Evolutionary conservation across 2,888 invertebrate genomes (phyloP).

Genomic region (Miltochrista miniata): DNA sequence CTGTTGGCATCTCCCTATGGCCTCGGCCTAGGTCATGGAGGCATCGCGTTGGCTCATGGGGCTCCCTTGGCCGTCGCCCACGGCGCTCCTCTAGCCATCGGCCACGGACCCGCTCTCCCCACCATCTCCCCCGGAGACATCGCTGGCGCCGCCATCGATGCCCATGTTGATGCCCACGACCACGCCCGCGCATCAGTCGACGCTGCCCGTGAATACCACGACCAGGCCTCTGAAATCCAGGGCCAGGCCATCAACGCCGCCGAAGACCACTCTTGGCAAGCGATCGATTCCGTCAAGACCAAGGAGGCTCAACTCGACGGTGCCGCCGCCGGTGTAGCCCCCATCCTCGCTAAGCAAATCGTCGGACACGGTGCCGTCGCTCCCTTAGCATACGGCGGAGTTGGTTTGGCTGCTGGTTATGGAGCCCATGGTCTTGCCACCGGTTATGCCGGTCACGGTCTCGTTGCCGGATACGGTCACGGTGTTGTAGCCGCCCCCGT

Average conservation of each 20-base stretch:
- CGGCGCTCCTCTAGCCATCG: slow-evolving; percentile 50
- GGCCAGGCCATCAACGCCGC: slow-evolving; percentile 77
- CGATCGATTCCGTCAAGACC: slow-evolving; percentile 74
- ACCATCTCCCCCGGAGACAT: slow-evolving; percentile 77
- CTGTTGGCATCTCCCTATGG: slow-evolving; percentile 65
- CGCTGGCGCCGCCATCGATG: slow-evolving; percentile 74
- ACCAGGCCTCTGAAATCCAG: slow-evolving; percentile 75
- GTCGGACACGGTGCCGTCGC: slow-evolving; percentile 58
- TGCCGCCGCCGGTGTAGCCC: slow-evolving; percentile 75
- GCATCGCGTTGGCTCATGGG: slow-evolving; percentile 39
- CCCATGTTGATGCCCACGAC: slow-evolving; percentile 74
- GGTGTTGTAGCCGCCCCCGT: slow-evolving; percentile 45
- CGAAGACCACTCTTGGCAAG: slow-evolving; percentile 77
- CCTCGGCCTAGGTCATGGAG: slow-evolving; percentile 50
- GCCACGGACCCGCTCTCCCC: slow-evolving; percentile 58
- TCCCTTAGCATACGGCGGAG: slow-evolving; percentile 36
- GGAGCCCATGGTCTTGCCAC: slow-evolving; percentile 34
- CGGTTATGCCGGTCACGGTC: slow-evolving; percentile 35
- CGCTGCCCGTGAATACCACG: slow-evolving; percentile 71
- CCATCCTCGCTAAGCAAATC: slow-evolving; percentile 72
- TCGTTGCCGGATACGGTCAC: slow-evolving; percentile 38
- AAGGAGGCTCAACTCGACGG: slow-evolving; percentile 73
- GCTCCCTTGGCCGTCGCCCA: slow-evolving; percentile 51
- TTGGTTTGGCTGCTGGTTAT: slow-evolving; percentile 43
- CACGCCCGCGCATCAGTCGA: slow-evolving; percentile 74